Base-by-base conservation (phyloP, 2,888 invertebrate genomes). In the Cancer borealis region DNA sequence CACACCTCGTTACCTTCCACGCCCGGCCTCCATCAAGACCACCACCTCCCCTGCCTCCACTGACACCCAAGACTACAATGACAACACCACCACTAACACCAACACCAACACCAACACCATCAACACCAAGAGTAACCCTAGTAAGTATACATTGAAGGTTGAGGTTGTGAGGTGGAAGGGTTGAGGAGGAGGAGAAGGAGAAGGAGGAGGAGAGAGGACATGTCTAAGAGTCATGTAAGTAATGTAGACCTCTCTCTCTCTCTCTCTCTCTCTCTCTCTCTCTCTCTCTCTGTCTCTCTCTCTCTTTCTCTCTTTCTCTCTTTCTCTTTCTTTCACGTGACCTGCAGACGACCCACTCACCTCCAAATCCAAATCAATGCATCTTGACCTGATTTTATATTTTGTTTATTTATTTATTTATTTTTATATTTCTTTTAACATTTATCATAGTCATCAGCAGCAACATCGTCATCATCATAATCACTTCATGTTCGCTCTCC, bases 1-100 rank as follows among this genome's bases (percentile, higher is more conserved):
- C 92, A 92, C 92, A 12, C 94, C 94, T 17, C 79, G 94, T 1
- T 94, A 94, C 92, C 66, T 93, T 3, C 49, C 60, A 14, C 92
- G 46, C 45, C 93, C 93, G 6, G 26, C 45, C 3, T 10, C 60
- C 91, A 73, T 45, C n/a, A 88, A 66, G 45, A n/a, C 91, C 21
- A 47, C 79, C 26, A n/a, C 10, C 60, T 14, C 47, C 92, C 49
- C 17, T 39, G n/a, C 54, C 88, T n/a, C 89, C 47, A 26, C 47
- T 14, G 8, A 45, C 45, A 79, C n/a, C 47, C 47, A 87, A 39
- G 12, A n/a, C 46, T 5, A 14, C 17, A 60, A 90, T 26, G 39
- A 84, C 17, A 14, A 88, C 92, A 79, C 8, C 49, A 89, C 49
- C 14, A 49, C 12, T 26, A 47, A 14, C 88, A 89, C n/a, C 49